Conservation (phyloP, 2,113 vertebrate genomes). For the Varanus salvator region DNA sequence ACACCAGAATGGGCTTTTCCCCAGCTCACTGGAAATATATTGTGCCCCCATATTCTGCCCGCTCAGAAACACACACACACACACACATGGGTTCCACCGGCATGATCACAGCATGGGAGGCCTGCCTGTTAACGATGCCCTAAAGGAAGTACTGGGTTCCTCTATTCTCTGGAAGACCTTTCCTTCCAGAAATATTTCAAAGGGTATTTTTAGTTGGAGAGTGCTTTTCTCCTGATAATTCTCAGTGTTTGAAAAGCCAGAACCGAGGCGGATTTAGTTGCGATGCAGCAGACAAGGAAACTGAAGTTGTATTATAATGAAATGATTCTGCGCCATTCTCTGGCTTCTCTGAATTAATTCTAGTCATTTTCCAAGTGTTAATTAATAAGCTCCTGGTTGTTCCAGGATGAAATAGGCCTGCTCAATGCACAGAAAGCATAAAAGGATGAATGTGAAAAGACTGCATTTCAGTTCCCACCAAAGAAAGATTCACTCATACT, state of each 20-base stretch:
- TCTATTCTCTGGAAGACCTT: constrained; percentile 27
- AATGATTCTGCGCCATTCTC: constrained; percentile 30
- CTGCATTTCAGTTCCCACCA: not conserved
- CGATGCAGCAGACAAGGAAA: constrained; percentile 57
- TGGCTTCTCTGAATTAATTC: constrained; percentile 39
- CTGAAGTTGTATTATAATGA: constrained; percentile 34
- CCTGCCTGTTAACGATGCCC: not conserved
- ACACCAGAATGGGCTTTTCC: constrained; percentile 8
- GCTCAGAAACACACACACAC: not conserved
- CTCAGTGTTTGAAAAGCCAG: not conserved
- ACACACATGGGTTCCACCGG: not conserved
- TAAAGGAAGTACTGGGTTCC: not conserved
- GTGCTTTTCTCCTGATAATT: not conserved
- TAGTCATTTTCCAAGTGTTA: not conserved
- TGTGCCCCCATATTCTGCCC: not conserved
- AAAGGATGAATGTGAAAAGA: not conserved
- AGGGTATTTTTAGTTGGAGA: constrained; percentile 52
- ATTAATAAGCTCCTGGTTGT: not conserved
- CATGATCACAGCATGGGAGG: not conserved
- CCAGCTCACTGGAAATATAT: not conserved
- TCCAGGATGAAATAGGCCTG: not conserved
- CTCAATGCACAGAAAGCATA: not conserved
- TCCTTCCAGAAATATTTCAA: constrained; percentile 47
- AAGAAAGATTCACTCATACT: not conserved
- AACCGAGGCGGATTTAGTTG: constrained; percentile 59